A percentile compares a stretch with the other conserved stretches of the same genome.
These are phyloP conservation scores for Pituophis catenifer DNA, from an alignment of 2,113 vertebrate species.

Conservation along the genomic window DNA sequence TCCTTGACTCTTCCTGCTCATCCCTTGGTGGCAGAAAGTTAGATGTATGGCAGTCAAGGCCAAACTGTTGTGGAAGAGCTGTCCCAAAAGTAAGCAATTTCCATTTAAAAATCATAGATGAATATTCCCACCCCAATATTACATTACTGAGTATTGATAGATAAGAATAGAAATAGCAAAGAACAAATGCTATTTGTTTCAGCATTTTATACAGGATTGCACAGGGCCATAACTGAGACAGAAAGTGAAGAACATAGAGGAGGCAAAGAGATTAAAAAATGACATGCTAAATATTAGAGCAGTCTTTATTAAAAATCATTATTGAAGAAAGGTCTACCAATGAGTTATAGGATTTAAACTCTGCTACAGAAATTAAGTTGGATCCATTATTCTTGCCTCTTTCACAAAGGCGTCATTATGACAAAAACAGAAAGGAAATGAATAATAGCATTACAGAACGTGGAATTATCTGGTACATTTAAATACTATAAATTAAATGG, in stretches of 20 bases:
- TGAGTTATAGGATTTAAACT: conserved; percentile 45
- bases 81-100: conserved; percentile 43
- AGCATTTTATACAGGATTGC: conserved; percentile 26
- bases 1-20: neutral
- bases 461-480: conserved; percentile 50
- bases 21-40: neutral
- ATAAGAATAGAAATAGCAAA: conserved; percentile 46
- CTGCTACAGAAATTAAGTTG: conserved; percentile 49
- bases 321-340: conserved; percentile 36
- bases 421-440: conserved; percentile 51
- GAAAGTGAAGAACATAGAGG: conserved; percentile 15
- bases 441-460: conserved; percentile 40
- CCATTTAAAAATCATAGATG: conserved; percentile 27
- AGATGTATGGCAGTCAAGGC: conserved; percentile 2
- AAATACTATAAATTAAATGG: conserved; percentile 50
- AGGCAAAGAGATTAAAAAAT: neutral
- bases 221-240: conserved; percentile 6
- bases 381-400: conserved; percentile 31
- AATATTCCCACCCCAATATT: conserved; percentile 8
- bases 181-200: conserved; percentile 32
- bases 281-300: conserved; percentile 35
- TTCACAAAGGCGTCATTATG: conserved; percentile 34
- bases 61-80: conserved; percentile 19
- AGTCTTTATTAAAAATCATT: conserved; percentile 43
- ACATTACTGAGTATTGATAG: conserved; percentile 22